Evolutionary conservation across 2,888 invertebrate genomes (phyloP).

Genomic region (Sesia apiformis): DNA sequence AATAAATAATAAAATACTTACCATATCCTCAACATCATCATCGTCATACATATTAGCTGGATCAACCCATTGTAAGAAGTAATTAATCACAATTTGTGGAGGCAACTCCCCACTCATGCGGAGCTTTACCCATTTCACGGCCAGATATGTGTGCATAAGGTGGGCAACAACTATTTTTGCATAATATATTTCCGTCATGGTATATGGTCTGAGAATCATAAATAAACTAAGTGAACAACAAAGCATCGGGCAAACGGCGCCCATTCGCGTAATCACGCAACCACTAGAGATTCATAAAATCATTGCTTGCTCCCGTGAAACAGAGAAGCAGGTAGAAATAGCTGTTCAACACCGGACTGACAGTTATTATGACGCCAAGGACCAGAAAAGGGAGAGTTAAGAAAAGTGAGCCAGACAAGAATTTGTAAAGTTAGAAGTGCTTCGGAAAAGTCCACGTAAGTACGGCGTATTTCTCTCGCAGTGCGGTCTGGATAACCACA

Average conservation of each 20-base stretch:
- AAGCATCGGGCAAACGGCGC: too few species aligned
- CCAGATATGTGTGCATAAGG: slow-evolving; percentile 34
- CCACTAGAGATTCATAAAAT: too few species aligned
- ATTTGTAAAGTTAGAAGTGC: too few species aligned
- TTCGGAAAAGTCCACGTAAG: too few species aligned
- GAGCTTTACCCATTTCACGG: slow-evolving; percentile 38
- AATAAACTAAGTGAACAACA: too few species aligned
- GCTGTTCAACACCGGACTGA: too few species aligned
- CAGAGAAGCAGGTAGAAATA: too few species aligned
- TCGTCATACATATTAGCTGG: slow-evolving; percentile 29
- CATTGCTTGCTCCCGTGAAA: too few species aligned
- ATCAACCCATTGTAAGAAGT: slow-evolving; percentile 50
- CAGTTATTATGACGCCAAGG: not conserved
- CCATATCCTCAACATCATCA: slow-evolving; percentile 26
- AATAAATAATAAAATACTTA: slow-evolving; percentile 13
- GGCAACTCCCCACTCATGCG: slow-evolving; percentile 19
- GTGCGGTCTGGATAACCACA: too few species aligned
- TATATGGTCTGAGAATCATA: slow-evolving; percentile 31
- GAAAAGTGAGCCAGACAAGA: not conserved
- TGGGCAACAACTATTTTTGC: slow-evolving; percentile 34
- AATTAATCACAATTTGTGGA: slow-evolving; percentile 38
- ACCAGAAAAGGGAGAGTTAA: not conserved
- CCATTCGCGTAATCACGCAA: too few species aligned
- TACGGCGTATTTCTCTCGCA: too few species aligned
- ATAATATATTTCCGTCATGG: slow-evolving; percentile 45